phyloP scores from a whole-genome alignment of 2,888 invertebrate species.

The Lobophora halterata region DNA sequence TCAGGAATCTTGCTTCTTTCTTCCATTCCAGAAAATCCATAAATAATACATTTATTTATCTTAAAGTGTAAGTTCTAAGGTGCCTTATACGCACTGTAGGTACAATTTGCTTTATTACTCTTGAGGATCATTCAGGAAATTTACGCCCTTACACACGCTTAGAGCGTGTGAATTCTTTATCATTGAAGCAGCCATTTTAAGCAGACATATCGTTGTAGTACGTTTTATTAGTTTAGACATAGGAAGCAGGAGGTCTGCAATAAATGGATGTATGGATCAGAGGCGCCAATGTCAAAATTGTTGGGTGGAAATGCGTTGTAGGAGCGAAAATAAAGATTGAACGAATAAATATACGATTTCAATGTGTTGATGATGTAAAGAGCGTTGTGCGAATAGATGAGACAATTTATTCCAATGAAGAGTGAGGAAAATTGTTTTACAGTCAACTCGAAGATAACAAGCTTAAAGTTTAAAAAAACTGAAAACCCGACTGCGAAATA shows the following conservation, averaged over 20 bases:
- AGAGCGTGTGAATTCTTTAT: slow-evolving; percentile 21
- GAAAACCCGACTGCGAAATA: too few relatives aligned
- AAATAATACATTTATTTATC: too few relatives aligned
- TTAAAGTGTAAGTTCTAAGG: slow-evolving; percentile 7
- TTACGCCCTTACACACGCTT: slow-evolving; percentile 16
- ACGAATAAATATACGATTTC: slow-evolving; percentile 26
- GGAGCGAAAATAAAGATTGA: slow-evolving; percentile 25
- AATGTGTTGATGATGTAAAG: slow-evolving; percentile 17
- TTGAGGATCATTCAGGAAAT: slow-evolving; percentile 12
- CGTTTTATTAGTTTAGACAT: slow-evolving; percentile 10
- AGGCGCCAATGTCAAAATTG: slow-evolving; percentile 26
- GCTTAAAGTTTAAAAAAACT: too few relatives aligned
- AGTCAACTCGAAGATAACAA: neutral
- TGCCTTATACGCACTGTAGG: slow-evolving; percentile 3
- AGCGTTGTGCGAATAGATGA: slow-evolving; percentile 8
- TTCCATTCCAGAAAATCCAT: too few relatives aligned
- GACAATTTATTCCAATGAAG: slow-evolving; percentile 16
- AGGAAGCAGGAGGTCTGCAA: slow-evolving; percentile 8
- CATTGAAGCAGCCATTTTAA: slow-evolving; percentile 17
- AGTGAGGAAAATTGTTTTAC: neutral
- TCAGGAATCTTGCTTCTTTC: too few relatives aligned
- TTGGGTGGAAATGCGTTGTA: slow-evolving; percentile 18
- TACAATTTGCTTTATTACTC: slow-evolving; percentile 12
- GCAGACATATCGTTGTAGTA: slow-evolving; percentile 15
- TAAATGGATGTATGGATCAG: slow-evolving; percentile 12